Base-by-base conservation (phyloP, 2,888 invertebrate genomes). In the Caenorhabditis doughertyi region DNA sequence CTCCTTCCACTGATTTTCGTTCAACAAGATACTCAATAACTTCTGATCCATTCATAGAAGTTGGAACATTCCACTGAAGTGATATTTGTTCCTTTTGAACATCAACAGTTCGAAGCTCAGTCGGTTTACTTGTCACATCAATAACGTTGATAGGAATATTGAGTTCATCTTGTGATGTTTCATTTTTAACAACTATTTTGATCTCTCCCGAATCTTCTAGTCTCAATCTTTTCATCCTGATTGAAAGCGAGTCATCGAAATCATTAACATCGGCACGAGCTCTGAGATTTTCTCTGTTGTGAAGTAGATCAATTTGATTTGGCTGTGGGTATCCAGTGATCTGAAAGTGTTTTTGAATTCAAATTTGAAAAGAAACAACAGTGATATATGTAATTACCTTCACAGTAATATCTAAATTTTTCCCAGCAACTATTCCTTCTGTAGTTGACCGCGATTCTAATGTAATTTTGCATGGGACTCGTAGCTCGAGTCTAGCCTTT, bases 181-280 rank as follows among this genome's bases (percentile, higher is more conserved):
- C 68, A 27, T 86, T 86, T 49, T 70, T 67, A n/a, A 79, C 84
- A 89, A 94, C 94, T 39, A 96, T 92, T 23, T 94, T 95, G 88
- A 96, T 95, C 0, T 92, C 93, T 42, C 96, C 96, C 73, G 94
- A 94, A 90, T 96, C 96, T 8, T 77, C 76, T 11, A 83, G 81
- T 42, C 84, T 87, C 56, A 88, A 9, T 25, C 95, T 95, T 90
- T 95, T 95, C 82, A 96, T 95, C 79, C 87, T 64, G 35, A 90
- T 85, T 0, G 83, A 83, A 5, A 88, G 72, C 9, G 72, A 70
- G 44, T 88, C 88, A 25, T 90, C 90, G 70, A 83, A 89, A 16
- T 88, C 84, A 44, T 92, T 92, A 39, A 93, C 93, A 4, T 92
- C 74, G 3, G 74, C 84, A 9, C 80, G 56, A 16, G 58, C 21